Evolutionary conservation across 1,140 invertebrate species (phyloP), one percentile per base, ranked within the genome.

Genomic region (Cydia pomonella): DNA sequence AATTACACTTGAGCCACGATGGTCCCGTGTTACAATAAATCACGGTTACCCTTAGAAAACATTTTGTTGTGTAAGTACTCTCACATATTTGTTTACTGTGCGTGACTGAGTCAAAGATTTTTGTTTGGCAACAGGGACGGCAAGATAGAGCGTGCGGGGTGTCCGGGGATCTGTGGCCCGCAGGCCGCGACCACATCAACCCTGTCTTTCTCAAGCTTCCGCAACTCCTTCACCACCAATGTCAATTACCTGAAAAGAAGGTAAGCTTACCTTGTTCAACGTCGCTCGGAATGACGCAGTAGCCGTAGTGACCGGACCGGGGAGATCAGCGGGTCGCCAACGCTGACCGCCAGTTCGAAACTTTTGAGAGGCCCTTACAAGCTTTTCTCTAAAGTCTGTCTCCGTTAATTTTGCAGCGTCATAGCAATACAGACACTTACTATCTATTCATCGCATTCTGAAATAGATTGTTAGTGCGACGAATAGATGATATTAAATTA

Each of bases 151-250:
- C 93, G 91, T 80, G 91, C 93, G 82, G 93, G 91, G 90, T 93
- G 93, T 86, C 93, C 93, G 84, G 93, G 93, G 77, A 93, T 93
- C 90, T 93, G 93, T 93, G 92, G 93, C 92, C 93, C 93, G 84
- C 93, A 93, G 93, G 91, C 93, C 93, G 92, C 92, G 87, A 93
- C 92, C 91, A 95, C 95, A 95, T 95, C 95, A 97, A 98, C 97
- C 95, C 98, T 98, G 97, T 98, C 97, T 95, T 98, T 98, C 97
- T 97, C 97, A 95, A 98, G 96, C 94, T 98, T 98, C 94, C 97
- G 97, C 82, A 97, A 97, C 92, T 98, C 97, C 89, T 98, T 98
- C 94, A 97, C 97, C 92, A 96, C 96, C 88, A 98, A 98, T 97
- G 97, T 98, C 95, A 98, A 97, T 96, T 98, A 97, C 96, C 92